Base-by-base conservation (phyloP, 2,113 vertebrate species). In the Zosterops lateralis region DNA sequence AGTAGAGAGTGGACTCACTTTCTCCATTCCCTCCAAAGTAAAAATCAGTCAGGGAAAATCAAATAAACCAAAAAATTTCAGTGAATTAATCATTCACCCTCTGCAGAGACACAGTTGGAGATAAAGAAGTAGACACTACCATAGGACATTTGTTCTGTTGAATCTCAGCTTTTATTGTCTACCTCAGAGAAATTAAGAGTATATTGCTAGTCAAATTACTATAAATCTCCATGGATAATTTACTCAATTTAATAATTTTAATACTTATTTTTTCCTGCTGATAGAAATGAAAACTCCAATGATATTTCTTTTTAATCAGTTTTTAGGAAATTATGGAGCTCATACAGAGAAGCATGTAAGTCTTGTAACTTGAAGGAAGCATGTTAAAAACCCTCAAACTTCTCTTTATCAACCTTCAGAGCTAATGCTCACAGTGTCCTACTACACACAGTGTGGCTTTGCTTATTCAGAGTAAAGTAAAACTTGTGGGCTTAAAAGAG, bases 341-440 rank as follows among this genome's bases (percentile, higher is more conserved):
- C 21, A 62, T 13, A 38, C 16, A 67, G 17, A 45, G 40, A 6
- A 40, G 5, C 13, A 44, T 29, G 3, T 28, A 71, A 7, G 7
- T 16, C 21, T 51, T 57, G 4, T 9, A 42, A 77, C 19, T 24
- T 31, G 42, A 57, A 73, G 10, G 14, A 85, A 81, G 26, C 6
- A 18, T 6, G 8, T 17, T 54, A 34, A 24, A 72, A 25, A 4
- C 0, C 2, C 19, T 3, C 25, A 36, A n/a, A 38, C 2, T 36
- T 32, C 34, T 62, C 18, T 86, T 71, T 32, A 14, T 62, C 36
- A 29, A 13, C 15, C 9, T 56, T 66, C 51, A 66, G 53, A 72
- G 25, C 26, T 51, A 34, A 14, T 40, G 21, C 24, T 79, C 29
- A n/a, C 12, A 42, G 11, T 18, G 6, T 38, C 29, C 22, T 17